Evolutionary conservation across 2,888 invertebrate species (phyloP).

Genomic region (Andrena camellia): DNA sequence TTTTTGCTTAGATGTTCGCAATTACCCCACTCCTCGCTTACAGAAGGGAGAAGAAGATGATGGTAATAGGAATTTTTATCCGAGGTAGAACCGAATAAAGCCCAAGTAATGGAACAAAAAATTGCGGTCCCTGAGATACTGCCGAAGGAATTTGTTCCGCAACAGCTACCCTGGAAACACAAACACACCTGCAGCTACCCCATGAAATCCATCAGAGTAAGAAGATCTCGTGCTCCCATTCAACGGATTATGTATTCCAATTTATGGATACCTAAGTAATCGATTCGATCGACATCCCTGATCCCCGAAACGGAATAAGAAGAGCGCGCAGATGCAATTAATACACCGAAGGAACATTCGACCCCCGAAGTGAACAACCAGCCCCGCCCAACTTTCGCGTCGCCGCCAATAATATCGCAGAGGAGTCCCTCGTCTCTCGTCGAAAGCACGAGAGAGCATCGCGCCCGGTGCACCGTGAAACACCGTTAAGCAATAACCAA

Average conservation of each 20-base stretch:
- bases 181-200: neutral
- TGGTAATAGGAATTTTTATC: too few species aligned
- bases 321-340: neutral
- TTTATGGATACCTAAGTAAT: neutral
- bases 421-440: conserved; percentile 18
- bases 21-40: too few species aligned
- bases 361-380: neutral
- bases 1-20: too few species aligned
- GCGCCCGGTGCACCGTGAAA: conserved; percentile 71
- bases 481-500: conserved; percentile 79
- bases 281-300: neutral
- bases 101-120: neutral
- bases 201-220: neutral
- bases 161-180: neutral
- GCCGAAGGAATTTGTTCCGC: neutral
- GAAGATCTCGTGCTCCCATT: neutral
- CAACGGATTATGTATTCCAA: neutral
- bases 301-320: neutral
- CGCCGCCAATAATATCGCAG: neutral
- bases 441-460: conserved; percentile 33
- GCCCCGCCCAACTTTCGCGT: too few species aligned
- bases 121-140: neutral
- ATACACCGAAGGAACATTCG: neutral
- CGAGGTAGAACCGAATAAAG: too few species aligned
- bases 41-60: too few species aligned